These are phyloP conservation scores for Conus canariensis DNA, from an alignment of 2,888 invertebrate species.

Conservation along the genomic window DNA sequence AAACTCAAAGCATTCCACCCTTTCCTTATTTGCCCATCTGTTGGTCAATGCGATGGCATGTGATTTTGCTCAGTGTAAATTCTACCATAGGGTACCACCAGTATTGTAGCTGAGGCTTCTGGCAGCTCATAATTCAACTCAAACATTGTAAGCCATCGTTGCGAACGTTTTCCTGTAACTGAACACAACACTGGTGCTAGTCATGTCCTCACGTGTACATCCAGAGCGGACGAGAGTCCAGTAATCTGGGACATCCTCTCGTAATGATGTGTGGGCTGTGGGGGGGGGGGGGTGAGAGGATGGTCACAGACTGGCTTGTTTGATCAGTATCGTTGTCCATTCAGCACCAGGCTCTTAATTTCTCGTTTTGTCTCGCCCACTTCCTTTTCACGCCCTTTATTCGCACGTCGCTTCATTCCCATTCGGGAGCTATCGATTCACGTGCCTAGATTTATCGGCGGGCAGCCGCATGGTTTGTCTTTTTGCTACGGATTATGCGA, in stretches of 20 bases:
- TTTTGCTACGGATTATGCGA: neutral
- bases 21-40: too few relatives aligned
- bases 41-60: too few relatives aligned
- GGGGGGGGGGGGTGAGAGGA: neutral
- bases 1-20: too few relatives aligned
- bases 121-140: too few relatives aligned
- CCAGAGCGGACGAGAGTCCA: neutral
- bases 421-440: neutral
- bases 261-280: neutral
- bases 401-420: neutral
- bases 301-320: neutral
- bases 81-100: too few relatives aligned
- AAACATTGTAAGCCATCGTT: too few relatives aligned
- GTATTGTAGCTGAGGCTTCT: too few relatives aligned
- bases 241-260: neutral
- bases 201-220: too few relatives aligned
- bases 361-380: slow-evolving; percentile 24
- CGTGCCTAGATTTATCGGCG: neutral
- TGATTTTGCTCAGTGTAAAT: too few relatives aligned
- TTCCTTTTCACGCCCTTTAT: slow-evolving; percentile 1
- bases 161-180: too few relatives aligned
- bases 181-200: too few relatives aligned
- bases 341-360: slow-evolving; percentile 25
- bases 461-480: neutral
- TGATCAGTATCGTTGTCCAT: slow-evolving; percentile 17